Conservation (phyloP, 1,140 invertebrate species). For the Saccostrea glomerata region DNA sequence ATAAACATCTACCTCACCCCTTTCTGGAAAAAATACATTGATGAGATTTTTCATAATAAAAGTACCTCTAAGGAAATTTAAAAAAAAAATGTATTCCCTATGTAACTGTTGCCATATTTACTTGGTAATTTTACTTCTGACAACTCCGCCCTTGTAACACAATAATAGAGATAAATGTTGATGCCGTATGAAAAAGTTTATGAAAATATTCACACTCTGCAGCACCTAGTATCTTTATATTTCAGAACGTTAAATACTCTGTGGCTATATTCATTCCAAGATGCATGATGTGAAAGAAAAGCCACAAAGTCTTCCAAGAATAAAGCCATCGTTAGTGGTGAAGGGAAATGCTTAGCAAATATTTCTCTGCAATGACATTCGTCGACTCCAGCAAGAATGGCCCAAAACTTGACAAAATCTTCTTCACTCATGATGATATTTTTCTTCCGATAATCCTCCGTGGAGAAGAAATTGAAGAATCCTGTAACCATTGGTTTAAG, state of each 20-base stretch:
- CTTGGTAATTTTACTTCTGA: too few species aligned
- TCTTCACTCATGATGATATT: background rate
- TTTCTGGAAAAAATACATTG: too few species aligned
- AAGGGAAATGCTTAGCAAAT: background rate
- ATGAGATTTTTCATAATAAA: too few species aligned
- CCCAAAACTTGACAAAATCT: conserved; percentile 2
- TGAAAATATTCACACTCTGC: too few species aligned
- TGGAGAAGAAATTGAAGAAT: background rate
- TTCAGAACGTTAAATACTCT: background rate
- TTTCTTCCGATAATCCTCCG: background rate
- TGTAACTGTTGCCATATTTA: too few species aligned
- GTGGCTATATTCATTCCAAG: background rate
- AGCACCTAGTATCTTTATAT: too few species aligned
- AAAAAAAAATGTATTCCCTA: too few species aligned
- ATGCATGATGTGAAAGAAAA: background rate
- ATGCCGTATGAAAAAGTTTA: too few species aligned
- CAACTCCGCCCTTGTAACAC: too few species aligned
- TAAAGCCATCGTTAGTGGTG: background rate
- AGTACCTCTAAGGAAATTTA: too few species aligned
- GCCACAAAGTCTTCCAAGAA: background rate
- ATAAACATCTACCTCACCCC: too few species aligned
- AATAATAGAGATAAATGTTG: too few species aligned
- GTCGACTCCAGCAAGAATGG: background rate
- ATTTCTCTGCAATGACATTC: background rate
- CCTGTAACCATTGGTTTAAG: background rate